phyloP scores from a whole-genome alignment of 2,888 invertebrate species.

The Erebia ligea region DNA sequence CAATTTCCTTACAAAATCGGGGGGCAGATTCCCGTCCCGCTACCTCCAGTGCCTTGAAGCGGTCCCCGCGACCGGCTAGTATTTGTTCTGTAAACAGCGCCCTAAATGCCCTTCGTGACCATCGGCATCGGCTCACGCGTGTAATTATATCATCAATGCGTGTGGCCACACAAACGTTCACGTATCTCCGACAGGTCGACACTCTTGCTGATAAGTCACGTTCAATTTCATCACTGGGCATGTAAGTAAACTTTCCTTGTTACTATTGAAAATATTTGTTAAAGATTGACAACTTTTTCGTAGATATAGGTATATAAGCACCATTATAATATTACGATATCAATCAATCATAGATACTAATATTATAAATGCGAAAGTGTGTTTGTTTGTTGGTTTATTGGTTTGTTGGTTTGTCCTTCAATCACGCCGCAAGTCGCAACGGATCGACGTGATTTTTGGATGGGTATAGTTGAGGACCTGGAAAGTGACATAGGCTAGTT shows the following conservation, averaged over 20 bases:
- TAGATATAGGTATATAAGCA: no score
- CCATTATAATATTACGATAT: no score
- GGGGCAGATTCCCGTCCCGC: constrained; percentile 27
- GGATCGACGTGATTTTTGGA: no score
- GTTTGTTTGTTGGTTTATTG: no score
- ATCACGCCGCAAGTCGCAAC: no score
- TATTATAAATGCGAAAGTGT: no score
- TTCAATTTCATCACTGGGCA: neutral
- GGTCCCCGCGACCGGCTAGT: constrained; percentile 36
- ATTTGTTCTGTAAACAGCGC: constrained; percentile 47
- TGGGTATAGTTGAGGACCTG: no score
- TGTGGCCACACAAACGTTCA: constrained; percentile 43
- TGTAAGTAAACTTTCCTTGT: constrained; percentile 1
- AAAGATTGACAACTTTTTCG: neutral
- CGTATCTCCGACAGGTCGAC: constrained; percentile 5
- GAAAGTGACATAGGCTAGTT: no score
- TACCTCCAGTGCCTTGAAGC: constrained; percentile 14
- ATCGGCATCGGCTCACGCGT: constrained; percentile 37
- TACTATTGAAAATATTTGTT: neutral
- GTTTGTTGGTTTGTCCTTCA: no score
- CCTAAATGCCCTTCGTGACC: constrained; percentile 44
- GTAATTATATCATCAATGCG: constrained; percentile 48
- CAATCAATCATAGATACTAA: no score
- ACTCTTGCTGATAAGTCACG: constrained; percentile 15
- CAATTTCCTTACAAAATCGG: no score